A percentile compares a stretch with the other conserved stretches of the same genome.
Conservation (phyloP, 2,888 invertebrate species). For the Brenthis daphne region DNA sequence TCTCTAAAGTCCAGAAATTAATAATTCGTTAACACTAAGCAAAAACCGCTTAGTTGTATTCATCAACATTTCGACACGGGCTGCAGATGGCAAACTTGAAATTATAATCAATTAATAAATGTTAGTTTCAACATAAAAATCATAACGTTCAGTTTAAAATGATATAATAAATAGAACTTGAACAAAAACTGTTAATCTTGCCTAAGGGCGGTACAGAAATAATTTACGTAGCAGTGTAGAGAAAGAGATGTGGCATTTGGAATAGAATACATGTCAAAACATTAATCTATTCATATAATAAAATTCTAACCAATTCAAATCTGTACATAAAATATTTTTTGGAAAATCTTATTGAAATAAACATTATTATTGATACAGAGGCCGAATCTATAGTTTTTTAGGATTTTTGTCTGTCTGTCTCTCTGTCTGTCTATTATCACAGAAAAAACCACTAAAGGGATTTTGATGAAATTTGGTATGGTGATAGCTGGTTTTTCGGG, state of each 20-base stretch:
- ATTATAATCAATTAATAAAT: constrained; percentile 30
- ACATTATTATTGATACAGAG: no score
- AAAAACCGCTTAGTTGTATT: constrained; percentile 17
- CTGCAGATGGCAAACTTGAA: constrained; percentile 18
- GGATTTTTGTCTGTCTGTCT: no score
- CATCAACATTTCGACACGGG: constrained; percentile 27
- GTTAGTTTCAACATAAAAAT: constrained; percentile 20
- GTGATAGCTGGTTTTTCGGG: no score
- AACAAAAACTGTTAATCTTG: constrained; percentile 7
- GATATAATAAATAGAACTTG: constrained; percentile 14
- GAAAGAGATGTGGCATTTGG: background rate
- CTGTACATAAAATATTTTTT: no score
- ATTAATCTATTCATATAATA: no score
- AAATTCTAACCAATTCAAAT: no score
- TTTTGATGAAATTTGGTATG: no score
- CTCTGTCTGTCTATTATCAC: no score
- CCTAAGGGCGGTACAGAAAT: background rate
- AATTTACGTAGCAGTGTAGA: constrained; percentile 2
- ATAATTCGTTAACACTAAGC: background rate
- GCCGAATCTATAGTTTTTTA: no score
- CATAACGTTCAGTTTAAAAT: constrained; percentile 13
- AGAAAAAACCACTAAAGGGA: no score
- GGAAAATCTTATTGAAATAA: no score
- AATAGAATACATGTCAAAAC: no score
- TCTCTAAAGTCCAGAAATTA: background rate